phyloP scores from a whole-genome alignment of 1,140 invertebrate genomes.

The Dolichoris vasculosae region DNA sequence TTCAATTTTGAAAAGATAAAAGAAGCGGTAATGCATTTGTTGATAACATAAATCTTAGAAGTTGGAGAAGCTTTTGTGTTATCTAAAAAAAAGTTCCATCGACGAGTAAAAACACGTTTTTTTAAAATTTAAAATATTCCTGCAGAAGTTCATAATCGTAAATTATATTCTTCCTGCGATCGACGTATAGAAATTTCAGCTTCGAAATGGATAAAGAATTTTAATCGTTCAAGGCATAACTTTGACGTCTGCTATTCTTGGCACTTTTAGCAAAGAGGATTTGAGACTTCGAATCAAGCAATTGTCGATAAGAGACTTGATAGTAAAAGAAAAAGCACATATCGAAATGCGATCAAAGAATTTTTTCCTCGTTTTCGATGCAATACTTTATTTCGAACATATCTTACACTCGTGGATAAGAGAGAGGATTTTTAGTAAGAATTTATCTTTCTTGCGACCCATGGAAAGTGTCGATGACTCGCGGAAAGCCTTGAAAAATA shows the following conservation, averaged over 20 bases:
- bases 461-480: constrained; percentile 29
- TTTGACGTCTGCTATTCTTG: constrained; percentile 8
- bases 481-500: constrained; percentile 4
- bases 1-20: neutral
- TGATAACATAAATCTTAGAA: neutral
- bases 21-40: neutral
- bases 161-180: neutral
- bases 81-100: neutral
- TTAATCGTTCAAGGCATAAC: neutral
- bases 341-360: constrained; percentile 36
- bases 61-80: neutral
- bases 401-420: constrained; percentile 27
- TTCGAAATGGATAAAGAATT: constrained; percentile 13
- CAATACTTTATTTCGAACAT: constrained; percentile 41
- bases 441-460: constrained; percentile 2
- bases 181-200: neutral
- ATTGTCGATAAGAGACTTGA: constrained; percentile 40
- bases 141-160: neutral
- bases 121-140: constrained; percentile 15
- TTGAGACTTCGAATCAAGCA: constrained; percentile 44
- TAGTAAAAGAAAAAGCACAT: constrained; percentile 33
- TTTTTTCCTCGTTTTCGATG: constrained; percentile 25
- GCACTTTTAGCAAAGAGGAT: constrained; percentile 38
- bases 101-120: neutral
- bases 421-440: neutral